phyloP scores from a whole-genome alignment of 2,888 invertebrate genomes.

The Thecophora atra region DNA sequence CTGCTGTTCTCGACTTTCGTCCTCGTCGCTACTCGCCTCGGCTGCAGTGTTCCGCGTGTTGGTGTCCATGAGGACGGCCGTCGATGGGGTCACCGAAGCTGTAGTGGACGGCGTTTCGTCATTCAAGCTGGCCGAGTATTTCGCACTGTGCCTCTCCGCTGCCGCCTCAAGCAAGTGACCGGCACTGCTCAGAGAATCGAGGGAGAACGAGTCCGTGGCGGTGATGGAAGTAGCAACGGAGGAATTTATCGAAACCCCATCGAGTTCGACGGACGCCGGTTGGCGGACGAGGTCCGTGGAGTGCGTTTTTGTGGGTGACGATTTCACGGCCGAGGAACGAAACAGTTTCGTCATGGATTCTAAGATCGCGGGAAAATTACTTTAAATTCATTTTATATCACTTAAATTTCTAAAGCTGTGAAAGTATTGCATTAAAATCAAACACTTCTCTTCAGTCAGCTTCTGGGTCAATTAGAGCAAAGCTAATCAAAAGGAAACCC shows the following conservation, averaged over 20 bases:
- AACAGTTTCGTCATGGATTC: conserved; percentile 66
- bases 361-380: conserved; percentile 49
- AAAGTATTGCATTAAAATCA: too few relatives aligned
- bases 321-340: conserved; percentile 58
- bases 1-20: conserved; percentile 27
- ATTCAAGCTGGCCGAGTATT: conserved; percentile 36
- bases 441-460: not conserved
- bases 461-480: conserved; percentile 10
- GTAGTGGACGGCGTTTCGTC: conserved; percentile 55
- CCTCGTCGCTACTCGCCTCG: conserved; percentile 37
- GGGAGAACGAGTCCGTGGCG: conserved; percentile 58
- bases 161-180: conserved; percentile 51
- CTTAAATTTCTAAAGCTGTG: too few relatives aligned
- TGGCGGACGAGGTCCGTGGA: not conserved
- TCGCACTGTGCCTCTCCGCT: not conserved
- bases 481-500: not conserved
- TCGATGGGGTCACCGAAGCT: conserved; percentile 58
- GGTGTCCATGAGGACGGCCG: conserved; percentile 55
- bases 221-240: conserved; percentile 34
- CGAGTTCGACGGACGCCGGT: conserved; percentile 21
- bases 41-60: conserved; percentile 43
- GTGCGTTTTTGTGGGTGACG: conserved; percentile 49
- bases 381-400: too few relatives aligned
- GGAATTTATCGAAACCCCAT: conserved; percentile 30
- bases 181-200: conserved; percentile 62